Base-by-base conservation (phyloP, 1,140 invertebrate genomes). In the Adoxophyes honmai region DNA sequence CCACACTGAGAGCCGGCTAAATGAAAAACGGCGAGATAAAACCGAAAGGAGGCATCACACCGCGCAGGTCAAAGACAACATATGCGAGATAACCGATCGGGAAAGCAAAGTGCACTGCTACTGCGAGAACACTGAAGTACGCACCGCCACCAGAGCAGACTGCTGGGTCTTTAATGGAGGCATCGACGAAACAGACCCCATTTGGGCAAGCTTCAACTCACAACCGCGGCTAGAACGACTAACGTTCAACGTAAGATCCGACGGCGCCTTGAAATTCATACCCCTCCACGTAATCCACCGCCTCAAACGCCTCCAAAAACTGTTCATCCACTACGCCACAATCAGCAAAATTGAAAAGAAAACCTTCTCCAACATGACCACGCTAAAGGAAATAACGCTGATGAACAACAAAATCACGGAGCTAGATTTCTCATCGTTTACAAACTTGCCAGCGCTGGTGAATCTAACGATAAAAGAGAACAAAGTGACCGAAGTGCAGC, bases 381-480 rank as follows among this genome's bases (percentile, higher is more conserved):
- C 91, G 8, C 75, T 96, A 9, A 88, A 90, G 59, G 92, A 94
- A 66, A 92, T 96, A 72, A 91, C 91, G 21, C 75, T 96, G 61
- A 91, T 91, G 53, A 91, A 92, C 44, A 94, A 95, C 81, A 90
- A 91, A 64, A 95, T 97, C 60, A 86, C 90, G n/a, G 86, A 80
- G 1, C 75, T 96, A 61, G 90, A 91, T 57, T 91, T 91, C 66
- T 91, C 93, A 60, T 90, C 94, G 1, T 94, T 97, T 76, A 90
- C 92, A 48, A 91, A 93, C 65, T 90, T 95, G 62, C 90, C 89
- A 0, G 70, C 80, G 59, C 84, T 96, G 52, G 90, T 91, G 38
- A 90, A 92, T 33, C 88, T 96, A 62, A 93, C 92, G 71, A 87
- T 96, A 67, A 92, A 93, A 60, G 92, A 94, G 60, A 96, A 96